phyloP scores from a whole-genome alignment of 2,888 invertebrate species.

The Myopa tessellatipennis region DNA sequence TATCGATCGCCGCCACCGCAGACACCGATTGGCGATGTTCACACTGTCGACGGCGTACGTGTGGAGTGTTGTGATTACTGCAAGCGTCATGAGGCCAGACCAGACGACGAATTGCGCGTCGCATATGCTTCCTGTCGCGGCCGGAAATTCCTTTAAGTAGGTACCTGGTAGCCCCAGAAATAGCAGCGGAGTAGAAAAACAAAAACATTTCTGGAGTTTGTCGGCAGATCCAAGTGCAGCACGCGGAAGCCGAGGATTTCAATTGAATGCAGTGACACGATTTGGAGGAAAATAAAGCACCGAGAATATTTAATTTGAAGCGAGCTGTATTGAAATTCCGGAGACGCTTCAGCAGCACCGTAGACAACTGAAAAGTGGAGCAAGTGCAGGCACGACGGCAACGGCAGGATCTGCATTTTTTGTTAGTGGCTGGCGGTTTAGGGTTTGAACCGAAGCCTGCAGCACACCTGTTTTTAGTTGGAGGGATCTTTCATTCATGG shows the following conservation, averaged over 20 bases:
- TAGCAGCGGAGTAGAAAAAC: neutral
- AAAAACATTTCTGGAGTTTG: neutral
- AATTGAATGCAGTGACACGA: slow-evolving; percentile 8
- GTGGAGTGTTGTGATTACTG: no score
- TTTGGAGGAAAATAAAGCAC: neutral
- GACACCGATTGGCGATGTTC: neutral
- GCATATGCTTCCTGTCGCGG: slow-evolving; percentile 50
- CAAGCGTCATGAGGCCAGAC: no score
- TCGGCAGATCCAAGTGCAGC: neutral
- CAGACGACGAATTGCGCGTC: slow-evolving; percentile 37
- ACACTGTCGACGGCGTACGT: neutral
- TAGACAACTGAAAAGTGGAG: slow-evolving; percentile 24
- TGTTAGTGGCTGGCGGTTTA: neutral
- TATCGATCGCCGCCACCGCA: slow-evolving; percentile 7
- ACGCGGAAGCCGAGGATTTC: neutral
- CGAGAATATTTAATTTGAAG: neutral
- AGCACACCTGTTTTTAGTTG: slow-evolving; percentile 33
- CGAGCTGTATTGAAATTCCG: slow-evolving; percentile 31
- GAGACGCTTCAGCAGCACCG: slow-evolving; percentile 9
- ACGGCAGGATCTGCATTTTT: slow-evolving; percentile 11
- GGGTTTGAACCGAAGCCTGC: neutral
- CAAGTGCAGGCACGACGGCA: slow-evolving; percentile 31
- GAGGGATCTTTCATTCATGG: neutral
- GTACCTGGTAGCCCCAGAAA: slow-evolving; percentile 2
- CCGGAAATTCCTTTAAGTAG: slow-evolving; percentile 42